Base-by-base conservation (phyloP, 2,888 invertebrate genomes). In the Xanthorhoe designata region DNA sequence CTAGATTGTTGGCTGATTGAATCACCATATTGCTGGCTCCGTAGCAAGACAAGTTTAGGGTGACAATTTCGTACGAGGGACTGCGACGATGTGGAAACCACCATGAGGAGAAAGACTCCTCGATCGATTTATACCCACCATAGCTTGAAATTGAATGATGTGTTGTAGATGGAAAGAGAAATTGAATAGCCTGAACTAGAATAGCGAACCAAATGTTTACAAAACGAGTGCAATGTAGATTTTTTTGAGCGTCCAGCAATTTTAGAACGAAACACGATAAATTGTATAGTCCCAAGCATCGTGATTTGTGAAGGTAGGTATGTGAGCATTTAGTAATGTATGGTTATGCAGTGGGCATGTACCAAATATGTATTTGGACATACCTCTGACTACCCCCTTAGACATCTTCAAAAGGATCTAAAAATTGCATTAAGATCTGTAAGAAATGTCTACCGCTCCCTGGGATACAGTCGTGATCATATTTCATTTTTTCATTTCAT, bases 11-110 rank as follows among this genome's bases (percentile, higher is more conserved):
- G n/a, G n/a, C n/a, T n/a, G n/a, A n/a, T n/a, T n/a, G n/a, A n/a
- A n/a, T n/a, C n/a, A n/a, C n/a, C n/a, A n/a, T 55, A 42, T 38
- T 24, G 19, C 32, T 18, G 29, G 57, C 57, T 57, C 32, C 35
- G 49, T 5, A 10, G 38, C 51, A 15, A 38, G 38, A 51, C 8
- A 52, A 24, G 52, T 10, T 42, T n/a, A 50, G 60, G 60, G 29
- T 49, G 35, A 24, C 55, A 50, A 58, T 57, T 62, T 61, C 29
- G 42, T 53, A 56, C 19, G 55, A 66, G 66, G 66, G 62, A 56
- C 67, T 61, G 47, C 67, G 42, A 24, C 53, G 56, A 61, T 56
- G 47, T 64, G 67, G 60, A 68, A 68, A 60, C 63, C 18, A 49
- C 53, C 60, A 24, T 55, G 55, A 55, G 47, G 42, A 58, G 61